Base-by-base conservation (phyloP, 1,140 invertebrate genomes). In the Ectropis grisescens region DNA sequence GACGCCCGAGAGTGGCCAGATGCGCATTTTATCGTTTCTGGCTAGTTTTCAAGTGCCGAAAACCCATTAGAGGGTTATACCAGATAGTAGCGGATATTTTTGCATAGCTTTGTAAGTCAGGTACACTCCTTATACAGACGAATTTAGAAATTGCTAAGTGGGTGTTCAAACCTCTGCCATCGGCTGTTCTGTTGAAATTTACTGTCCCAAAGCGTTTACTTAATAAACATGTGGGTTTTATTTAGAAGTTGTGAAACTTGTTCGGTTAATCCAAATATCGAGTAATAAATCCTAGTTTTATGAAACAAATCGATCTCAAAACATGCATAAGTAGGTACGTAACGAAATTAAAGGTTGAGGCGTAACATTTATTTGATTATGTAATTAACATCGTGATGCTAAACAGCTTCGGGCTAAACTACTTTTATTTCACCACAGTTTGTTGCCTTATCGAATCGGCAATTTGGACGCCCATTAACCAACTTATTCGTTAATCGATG, bases 41-140 rank as follows among this genome's bases (percentile, higher is more conserved):
- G 69, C 62, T 61, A 71, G 65, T 78, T 74, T 64, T 78, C 72
- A 71, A 78, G 72, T 78, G 65, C 45, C 47, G 54, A 62, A 75
- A 71, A 61, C 36, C 60, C 69, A 78, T 78, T 74, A 74, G 56
- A 55, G 57, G 56, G n/a, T n/a, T 41, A 47, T 66, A 62, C 65
- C 65, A 60, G 60, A 49, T 37, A 51, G 51, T 54, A 66, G 58
- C 32, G 36, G 46, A 41, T 67, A 55, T 70, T 64, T 74, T 66
- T 60, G 64, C 55, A 58, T 36, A 33, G 36, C 22, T 27, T 22
- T n/a, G n/a, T n/a, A n/a, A n/a, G n/a, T n/a, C n/a, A n/a, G n/a
- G n/a, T n/a, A n/a, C n/a, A n/a, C n/a, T n/a, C n/a, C n/a, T n/a
- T n/a, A n/a, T n/a, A n/a, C n/a, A n/a, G n/a, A n/a, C n/a, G n/a